Base-by-base conservation (phyloP, 2,888 invertebrate genomes). In the Galerucella nymphaeae region DNA sequence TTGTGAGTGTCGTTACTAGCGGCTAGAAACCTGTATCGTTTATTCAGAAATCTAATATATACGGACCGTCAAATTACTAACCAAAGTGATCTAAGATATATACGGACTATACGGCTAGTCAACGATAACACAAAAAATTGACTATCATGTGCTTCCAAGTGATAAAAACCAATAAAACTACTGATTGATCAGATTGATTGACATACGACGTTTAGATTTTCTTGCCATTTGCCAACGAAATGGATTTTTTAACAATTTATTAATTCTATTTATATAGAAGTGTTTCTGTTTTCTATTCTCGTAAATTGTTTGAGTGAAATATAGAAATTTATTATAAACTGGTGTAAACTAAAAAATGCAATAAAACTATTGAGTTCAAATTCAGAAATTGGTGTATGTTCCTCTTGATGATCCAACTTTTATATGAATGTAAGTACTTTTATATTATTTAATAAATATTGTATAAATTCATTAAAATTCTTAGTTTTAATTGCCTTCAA, bases 211-310 rank as follows among this genome's bases (percentile, higher is more conserved):
- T 58, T 58, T 58, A 58, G 16, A 66, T 45, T 68, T 69, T 69
- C 69, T 69, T 69, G 69, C 69, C 69, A 69, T 62, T 69, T 69
- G 69, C 69, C 69, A 69, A 69, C 69, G 69, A 69, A 69, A 69
- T 69, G 69, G 62, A 69, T 69, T 62, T 62, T 61, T 69, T 62
- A 69, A 62, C 55, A 69, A 62, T 61, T 69, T 69, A 38, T 62
- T 69, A 69, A 69, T 62, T 69, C 53, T 55, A 62, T 48, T 61
- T 66, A 55, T 57, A 42, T 57, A 59, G 38, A 11, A 69, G 10
- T 69, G n/a, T 41, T 62, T 62, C 3, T 11, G n/a, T 69, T 41
- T 69, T 62, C 5, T 14, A 59, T 14, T 59, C 14, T 61, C 18
- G 45, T 53, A 42, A 9, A 62, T 68, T n/a, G 69, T 69, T 69